These are phyloP conservation scores for Pseudococcus longispinus DNA, from an alignment of 2,888 invertebrate genomes.

Conservation along the genomic window DNA sequence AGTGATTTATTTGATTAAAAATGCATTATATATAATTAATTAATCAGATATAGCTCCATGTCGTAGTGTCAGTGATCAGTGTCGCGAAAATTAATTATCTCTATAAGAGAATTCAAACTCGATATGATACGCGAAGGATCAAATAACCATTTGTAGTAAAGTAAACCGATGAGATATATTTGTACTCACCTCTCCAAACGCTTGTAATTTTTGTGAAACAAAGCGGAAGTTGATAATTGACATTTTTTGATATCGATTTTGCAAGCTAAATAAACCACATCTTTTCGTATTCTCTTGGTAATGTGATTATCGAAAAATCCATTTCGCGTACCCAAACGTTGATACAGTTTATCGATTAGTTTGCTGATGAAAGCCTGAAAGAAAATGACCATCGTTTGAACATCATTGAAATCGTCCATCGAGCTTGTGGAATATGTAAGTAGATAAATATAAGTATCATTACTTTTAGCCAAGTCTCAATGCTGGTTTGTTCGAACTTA, in stretches of 20 bases:
- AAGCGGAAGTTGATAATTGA: neutral
- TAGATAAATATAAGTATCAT: neutral
- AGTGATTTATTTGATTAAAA: too few species aligned
- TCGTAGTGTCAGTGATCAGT: too few species aligned
- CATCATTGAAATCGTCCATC: neutral
- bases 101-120: too few species aligned
- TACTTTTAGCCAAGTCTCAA: neutral
- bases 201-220: neutral
- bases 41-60: too few species aligned
- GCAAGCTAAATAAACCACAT: constrained; percentile 26
- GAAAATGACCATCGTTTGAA: neutral
- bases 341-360: neutral
- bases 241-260: constrained; percentile 29
- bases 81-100: too few species aligned
- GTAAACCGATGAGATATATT: too few species aligned
- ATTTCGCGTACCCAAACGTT: neutral
- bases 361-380: neutral
- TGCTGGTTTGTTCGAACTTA: constrained; percentile 19
- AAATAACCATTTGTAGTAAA: neutral
- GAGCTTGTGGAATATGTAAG: neutral
- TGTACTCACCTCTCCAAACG: neutral
- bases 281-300: neutral
- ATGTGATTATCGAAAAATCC: constrained; percentile 23
- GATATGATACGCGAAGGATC: neutral
- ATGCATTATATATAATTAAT: too few species aligned